Percentiles rank a stretch among this genome's conserved stretches.
phyloP scores from a whole-genome alignment of 1,140 invertebrate species.

The Mya arenaria region DNA sequence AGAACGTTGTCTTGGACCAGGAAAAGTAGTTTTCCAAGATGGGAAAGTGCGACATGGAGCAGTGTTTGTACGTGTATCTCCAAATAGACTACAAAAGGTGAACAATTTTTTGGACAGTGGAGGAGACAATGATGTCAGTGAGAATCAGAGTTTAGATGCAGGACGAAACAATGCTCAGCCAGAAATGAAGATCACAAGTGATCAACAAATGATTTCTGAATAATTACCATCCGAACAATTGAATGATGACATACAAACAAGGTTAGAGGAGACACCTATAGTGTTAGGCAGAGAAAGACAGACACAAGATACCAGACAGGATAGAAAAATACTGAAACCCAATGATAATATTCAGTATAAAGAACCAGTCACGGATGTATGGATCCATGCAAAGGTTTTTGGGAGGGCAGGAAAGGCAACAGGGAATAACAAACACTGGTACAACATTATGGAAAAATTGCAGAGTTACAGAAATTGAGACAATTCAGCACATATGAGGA shows the following conservation, averaged over 20 bases:
- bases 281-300: slow-evolving; percentile 3
- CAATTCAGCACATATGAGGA: slow-evolving; percentile 39
- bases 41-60: slow-evolving; percentile 57
- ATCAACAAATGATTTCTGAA: slow-evolving; percentile 20
- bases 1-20: slow-evolving; percentile 49
- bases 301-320: slow-evolving; percentile 3
- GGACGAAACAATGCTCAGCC: neutral
- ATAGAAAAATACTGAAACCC: slow-evolving; percentile 28
- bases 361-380: slow-evolving; percentile 22
- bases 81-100: slow-evolving; percentile 41
- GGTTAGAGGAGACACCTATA: too few relatives aligned
- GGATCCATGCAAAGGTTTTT: slow-evolving; percentile 29
- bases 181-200: neutral
- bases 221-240: slow-evolving; percentile 2
- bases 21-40: slow-evolving; percentile 52
- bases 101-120: slow-evolving; percentile 29
- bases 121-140: slow-evolving; percentile 12
- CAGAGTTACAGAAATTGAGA: slow-evolving; percentile 37
- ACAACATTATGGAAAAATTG: slow-evolving; percentile 34
- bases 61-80: slow-evolving; percentile 56
- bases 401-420: slow-evolving; percentile 41
- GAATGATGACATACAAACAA: slow-evolving; percentile 6
- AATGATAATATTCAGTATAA: slow-evolving; percentile 40
- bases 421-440: slow-evolving; percentile 41
- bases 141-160: slow-evolving; percentile 4